phyloP scores from a whole-genome alignment of 2,113 vertebrate genomes.

The Eleginops maclovinus region DNA sequence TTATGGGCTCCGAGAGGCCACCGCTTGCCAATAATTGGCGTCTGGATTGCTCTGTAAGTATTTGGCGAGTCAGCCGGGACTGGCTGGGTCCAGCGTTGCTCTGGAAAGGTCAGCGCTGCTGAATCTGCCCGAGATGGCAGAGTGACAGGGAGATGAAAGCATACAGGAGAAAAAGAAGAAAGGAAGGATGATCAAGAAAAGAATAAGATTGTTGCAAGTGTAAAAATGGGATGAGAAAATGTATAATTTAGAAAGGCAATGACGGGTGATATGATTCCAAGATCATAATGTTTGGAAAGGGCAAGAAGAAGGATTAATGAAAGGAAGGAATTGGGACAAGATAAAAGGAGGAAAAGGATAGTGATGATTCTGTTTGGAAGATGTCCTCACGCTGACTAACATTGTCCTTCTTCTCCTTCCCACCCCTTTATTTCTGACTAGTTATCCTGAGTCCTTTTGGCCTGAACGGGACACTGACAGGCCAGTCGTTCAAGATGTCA shows the following conservation, averaged over 20 bases:
- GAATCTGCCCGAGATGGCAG: conserved; percentile 31
- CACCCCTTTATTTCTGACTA: conserved; percentile 50
- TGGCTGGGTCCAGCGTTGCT: conserved; percentile 36
- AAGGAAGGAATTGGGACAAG: not conserved
- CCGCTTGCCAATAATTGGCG: conserved; percentile 73
- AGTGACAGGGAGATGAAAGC: conserved; percentile 30
- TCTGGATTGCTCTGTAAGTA: conserved; percentile 68
- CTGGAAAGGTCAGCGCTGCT: conserved; percentile 63
- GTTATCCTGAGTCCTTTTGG: conserved; percentile 99
- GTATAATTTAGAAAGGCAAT: not conserved
- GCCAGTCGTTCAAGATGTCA: conserved; percentile 98
- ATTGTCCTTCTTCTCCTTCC: not conserved
- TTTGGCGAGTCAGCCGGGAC: conserved; percentile 55
- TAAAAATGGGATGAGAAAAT: not conserved
- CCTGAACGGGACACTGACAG: conserved; percentile 96
- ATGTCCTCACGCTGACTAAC: conserved; percentile 3
- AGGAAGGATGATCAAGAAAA: not conserved
- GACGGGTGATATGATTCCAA: not conserved
- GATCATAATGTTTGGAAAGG: not conserved
- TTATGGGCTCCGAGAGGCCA: conserved; percentile 74
- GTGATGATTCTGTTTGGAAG: not conserved
- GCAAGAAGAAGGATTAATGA: not conserved
- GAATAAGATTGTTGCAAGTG: not conserved
- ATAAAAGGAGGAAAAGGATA: not conserved
- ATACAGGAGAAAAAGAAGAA: not conserved